Evolutionary conservation across 2,888 invertebrate genomes (phyloP), one percentile per base, ranked within the genome.

Genomic region (Adelognathus sp.): DNA sequence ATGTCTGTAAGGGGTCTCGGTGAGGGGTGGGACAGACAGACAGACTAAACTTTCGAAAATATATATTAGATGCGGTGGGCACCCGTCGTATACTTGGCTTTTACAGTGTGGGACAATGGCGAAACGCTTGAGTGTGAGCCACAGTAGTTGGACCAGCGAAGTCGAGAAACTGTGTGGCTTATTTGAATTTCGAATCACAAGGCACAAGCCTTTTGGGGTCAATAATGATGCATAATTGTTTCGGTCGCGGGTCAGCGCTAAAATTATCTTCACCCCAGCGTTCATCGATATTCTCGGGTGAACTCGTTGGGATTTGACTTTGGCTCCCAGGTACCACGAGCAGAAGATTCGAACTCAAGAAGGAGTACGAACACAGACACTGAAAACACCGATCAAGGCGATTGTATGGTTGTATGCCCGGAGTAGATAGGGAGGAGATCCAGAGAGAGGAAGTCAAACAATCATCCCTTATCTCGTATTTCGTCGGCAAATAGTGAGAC

Each of bases 381-480:
- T 21, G 33, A 56, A 14, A n/a, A 36, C 29, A 61, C 9, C 24
- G 39, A 72, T 50, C 72, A 11, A 50, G 14, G 54, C 33, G 36
- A 33, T 63, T 52, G n/a, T n/a, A n/a, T n/a, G 31, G 50, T 69
- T 44, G 4, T 67, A 56, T 39, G 16, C 9, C 41, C 24, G 16
- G 21, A 58, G n/a, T n/a, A 41, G 58, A 36, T 36, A 58, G 24
- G 50, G 11, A 5, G 24, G 21, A 0, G 14, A 9, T 3, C 0
- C n/a, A n/a, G 11, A 5, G 39, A 5, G 29, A 29, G 46, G 60
- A 29, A 70, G 73, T 73, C 77, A 60, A 73, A 80, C 80, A 77
- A 80, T 80, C 76, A 80, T 72, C 69, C 70, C 64, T 77, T 76
- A 80, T 80, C 77, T 52, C 64, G 73, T 64, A 39, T 52, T 31